These are phyloP conservation scores for Corvus moneduloides DNA, from an alignment of 2,113 vertebrate genomes.

Conservation along the genomic window DNA sequence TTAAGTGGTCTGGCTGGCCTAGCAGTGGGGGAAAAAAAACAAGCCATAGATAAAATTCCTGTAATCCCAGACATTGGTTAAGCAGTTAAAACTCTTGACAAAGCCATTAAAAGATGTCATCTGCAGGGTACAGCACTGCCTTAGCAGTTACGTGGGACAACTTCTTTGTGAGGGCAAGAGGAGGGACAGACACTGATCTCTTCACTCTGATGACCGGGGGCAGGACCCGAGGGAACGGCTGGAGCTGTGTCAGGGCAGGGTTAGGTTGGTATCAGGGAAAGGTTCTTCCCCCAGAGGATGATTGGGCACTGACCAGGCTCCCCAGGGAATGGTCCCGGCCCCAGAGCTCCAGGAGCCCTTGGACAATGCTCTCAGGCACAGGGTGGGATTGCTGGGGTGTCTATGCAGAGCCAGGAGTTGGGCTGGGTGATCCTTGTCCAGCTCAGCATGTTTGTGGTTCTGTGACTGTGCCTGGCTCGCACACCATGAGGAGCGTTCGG, in stretches of 20 bases:
- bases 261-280: background rate
- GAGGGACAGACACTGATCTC: background rate
- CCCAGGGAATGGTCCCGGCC: background rate
- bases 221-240: background rate
- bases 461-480: background rate
- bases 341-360: background rate
- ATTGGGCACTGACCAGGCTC: fast-evolving
- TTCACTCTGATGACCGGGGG: background rate
- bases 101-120: background rate
- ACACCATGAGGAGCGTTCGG: fast-evolving
- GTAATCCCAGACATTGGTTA: background rate
- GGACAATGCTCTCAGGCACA: fast-evolving
- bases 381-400: background rate
- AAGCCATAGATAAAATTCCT: background rate
- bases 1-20: background rate
- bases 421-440: background rate
- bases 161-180: background rate
- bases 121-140: background rate
- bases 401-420: background rate
- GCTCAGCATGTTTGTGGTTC: too few relatives aligned
- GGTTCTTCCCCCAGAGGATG: background rate
- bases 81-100: background rate
- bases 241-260: background rate
- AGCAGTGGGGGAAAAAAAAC: background rate
- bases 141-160: background rate